Evolutionary conservation across 2,797 vertebrate species (phyloP).

Genomic region (Orientallactaga sibirica): DNA sequence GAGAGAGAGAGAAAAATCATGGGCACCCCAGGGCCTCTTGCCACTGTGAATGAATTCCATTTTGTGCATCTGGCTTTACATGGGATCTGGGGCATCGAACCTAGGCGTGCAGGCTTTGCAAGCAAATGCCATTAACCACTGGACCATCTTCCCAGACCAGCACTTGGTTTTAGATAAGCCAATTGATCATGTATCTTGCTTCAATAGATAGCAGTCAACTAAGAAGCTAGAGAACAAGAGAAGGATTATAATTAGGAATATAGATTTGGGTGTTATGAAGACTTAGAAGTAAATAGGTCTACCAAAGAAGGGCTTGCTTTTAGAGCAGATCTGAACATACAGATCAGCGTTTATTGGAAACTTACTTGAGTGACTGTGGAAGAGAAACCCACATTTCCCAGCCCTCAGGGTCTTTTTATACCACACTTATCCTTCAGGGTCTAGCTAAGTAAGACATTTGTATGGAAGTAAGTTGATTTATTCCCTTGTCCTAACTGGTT

Average conservation of each 20-base stretch:
- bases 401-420: not conserved
- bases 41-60: too few species aligned
- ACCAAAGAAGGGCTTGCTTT: not conserved
- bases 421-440: not conserved
- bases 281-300: not conserved
- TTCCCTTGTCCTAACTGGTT: not conserved
- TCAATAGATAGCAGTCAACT: not conserved
- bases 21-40: too few species aligned
- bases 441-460: not conserved
- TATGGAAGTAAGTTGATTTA: not conserved
- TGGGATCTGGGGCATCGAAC: too few species aligned
- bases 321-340: not conserved
- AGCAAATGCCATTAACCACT: too few species aligned
- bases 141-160: too few species aligned
- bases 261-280: slow-evolving; percentile 40
- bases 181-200: not conserved
- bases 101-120: too few species aligned
- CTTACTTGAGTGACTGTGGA: not conserved
- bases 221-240: not conserved
- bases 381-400: not conserved
- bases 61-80: too few species aligned
- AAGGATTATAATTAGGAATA: not conserved
- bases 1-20: not conserved
- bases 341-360: not conserved
- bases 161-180: not conserved